Evolutionary conservation across 2,113 vertebrate species (phyloP).

Genomic region (Ailurus styani): DNA sequence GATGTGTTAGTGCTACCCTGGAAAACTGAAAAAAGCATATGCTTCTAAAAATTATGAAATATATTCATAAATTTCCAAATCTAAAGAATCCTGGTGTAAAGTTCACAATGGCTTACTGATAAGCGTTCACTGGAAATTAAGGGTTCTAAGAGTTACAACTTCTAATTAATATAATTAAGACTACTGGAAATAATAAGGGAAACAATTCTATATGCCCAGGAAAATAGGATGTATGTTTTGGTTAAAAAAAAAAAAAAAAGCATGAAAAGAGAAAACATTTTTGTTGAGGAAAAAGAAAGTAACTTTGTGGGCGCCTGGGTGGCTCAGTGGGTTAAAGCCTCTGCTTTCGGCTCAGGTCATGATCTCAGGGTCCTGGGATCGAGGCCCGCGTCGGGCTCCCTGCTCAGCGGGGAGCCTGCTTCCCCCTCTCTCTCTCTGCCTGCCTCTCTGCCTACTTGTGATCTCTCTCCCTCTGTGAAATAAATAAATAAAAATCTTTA

Average conservation of each 20-base stretch:
- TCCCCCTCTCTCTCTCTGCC: too few relatives aligned
- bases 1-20: background rate
- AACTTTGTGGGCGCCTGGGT: too few relatives aligned
- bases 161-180: background rate
- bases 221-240: background rate
- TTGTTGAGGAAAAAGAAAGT: background rate
- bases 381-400: too few relatives aligned
- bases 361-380: too few relatives aligned
- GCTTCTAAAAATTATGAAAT: background rate
- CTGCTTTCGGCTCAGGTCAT: too few relatives aligned
- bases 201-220: background rate
- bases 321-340: too few relatives aligned
- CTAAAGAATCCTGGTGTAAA: background rate
- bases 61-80: background rate
- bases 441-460: too few relatives aligned
- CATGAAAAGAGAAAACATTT: background rate
- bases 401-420: too few relatives aligned
- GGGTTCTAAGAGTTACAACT: background rate
- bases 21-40: background rate
- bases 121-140: background rate
- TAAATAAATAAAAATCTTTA: too few relatives aligned
- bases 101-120: background rate
- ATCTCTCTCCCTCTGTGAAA: too few relatives aligned
- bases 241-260: background rate
- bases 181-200: background rate